Conservation (phyloP, 1,140 invertebrate species). For the Drosophila dunni region DNA sequence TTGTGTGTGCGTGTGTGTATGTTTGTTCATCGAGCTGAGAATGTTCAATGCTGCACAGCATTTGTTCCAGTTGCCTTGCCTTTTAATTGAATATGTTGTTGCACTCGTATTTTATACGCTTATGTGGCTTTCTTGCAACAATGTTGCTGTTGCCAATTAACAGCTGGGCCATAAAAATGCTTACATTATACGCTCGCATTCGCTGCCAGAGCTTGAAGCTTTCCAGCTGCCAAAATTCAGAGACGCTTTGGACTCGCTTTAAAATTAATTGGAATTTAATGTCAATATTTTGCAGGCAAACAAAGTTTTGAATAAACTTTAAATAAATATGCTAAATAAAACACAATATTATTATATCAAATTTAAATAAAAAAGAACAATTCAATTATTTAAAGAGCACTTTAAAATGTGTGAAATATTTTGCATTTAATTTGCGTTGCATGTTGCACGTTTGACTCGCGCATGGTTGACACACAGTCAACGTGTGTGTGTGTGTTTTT, state of each 20-base stretch:
- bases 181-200: conserved; percentile 9
- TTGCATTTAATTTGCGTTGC: conserved; percentile 58
- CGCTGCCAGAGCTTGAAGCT: conserved; percentile 16
- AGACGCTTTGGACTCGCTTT: background rate
- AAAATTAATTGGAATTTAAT: background rate
- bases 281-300: background rate
- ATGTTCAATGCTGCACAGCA: conserved; percentile 21
- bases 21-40: background rate
- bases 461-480: conserved; percentile 54
- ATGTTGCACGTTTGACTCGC: conserved; percentile 76
- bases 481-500: background rate
- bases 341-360: background rate
- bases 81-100: conserved; percentile 68
- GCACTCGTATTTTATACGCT: conserved; percentile 10
- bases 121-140: conserved; percentile 58
- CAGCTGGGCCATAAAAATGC: conserved; percentile 55
- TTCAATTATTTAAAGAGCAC: conserved; percentile 17
- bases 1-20: background rate
- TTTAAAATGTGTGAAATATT: conserved; percentile 57
- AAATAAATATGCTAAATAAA: background rate
- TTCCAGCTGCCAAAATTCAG: background rate
- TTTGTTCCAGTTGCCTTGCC: conserved; percentile 33
- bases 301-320: background rate
- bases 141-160: conserved; percentile 28
- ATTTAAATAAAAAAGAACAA: background rate